Conservation (phyloP, 1,140 invertebrate species). For the Caenorhabditis remanei region DNA sequence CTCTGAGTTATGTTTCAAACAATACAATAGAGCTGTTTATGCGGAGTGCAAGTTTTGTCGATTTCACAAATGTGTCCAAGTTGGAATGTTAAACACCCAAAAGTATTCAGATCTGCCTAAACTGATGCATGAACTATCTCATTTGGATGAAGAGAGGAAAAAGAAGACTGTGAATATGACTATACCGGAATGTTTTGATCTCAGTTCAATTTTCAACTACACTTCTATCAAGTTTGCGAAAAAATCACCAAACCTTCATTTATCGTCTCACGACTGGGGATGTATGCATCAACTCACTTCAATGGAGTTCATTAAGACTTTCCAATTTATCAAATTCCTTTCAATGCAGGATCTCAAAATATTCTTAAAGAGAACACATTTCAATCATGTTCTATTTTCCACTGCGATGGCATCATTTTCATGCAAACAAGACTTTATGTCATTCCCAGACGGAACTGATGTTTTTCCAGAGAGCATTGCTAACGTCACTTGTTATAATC, state of each 20-base stretch:
- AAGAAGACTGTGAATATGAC: not conserved
- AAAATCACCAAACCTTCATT: not conserved
- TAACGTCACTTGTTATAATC: not conserved
- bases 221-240: not conserved
- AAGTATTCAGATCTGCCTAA: not conserved
- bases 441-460: not conserved
- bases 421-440: not conserved
- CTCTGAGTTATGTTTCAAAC: not conserved
- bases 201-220: not conserved
- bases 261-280: not conserved
- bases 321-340: not conserved
- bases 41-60: constrained; percentile 4
- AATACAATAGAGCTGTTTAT: not conserved
- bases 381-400: not conserved
- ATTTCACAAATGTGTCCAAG: not conserved
- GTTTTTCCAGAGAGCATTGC: not conserved
- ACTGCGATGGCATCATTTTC: not conserved
- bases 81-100: not conserved
- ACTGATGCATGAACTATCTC: not conserved
- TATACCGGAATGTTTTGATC: not conserved
- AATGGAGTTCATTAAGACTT: constrained; percentile 13
- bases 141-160: not conserved
- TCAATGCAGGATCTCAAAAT: constrained; percentile 1
- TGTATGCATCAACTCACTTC: not conserved
- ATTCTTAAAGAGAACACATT: constrained; percentile 6